A percentile compares a stretch with the other conserved stretches of the same genome.
phyloP scores from a whole-genome alignment of 2,113 vertebrate species.

The Cavia porcellus region DNA sequence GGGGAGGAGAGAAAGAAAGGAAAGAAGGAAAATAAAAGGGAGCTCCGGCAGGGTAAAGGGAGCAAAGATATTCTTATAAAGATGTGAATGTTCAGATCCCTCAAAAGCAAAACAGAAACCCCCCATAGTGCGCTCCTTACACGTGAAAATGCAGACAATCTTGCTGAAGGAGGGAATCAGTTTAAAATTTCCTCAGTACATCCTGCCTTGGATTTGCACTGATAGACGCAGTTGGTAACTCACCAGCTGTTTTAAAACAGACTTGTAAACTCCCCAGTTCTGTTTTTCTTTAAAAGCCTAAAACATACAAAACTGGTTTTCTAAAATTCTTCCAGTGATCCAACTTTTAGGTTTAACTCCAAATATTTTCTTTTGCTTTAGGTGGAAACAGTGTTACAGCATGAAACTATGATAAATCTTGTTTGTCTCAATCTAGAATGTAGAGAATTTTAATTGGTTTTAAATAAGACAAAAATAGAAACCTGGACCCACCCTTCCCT shows the following conservation, averaged over 20 bases:
- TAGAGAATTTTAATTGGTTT: conserved; percentile 63
- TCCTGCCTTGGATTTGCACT: conserved; percentile 80
- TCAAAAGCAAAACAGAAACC: conserved; percentile 59
- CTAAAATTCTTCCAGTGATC: conserved; percentile 53
- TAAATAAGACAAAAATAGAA: conserved; percentile 42
- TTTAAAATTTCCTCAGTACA: conserved; percentile 80
- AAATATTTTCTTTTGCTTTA: conserved; percentile 73
- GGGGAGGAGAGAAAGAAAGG: no score
- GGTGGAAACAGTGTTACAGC: conserved; percentile 41
- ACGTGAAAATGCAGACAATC: conserved; percentile 72
- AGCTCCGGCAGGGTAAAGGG: conserved; percentile 57
- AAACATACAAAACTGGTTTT: conserved; percentile 76
- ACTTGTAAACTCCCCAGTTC: conserved; percentile 77
- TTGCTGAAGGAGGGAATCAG: conserved; percentile 61
- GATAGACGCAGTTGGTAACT: conserved; percentile 72
- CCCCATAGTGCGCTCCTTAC: background rate
- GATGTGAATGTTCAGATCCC: conserved; percentile 59
- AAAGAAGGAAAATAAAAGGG: background rate
- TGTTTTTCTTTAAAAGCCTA: conserved; percentile 78
- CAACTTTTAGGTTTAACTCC: conserved; percentile 59
- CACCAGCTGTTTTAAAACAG: conserved; percentile 79
- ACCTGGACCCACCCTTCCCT: background rate
- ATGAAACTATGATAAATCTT: conserved; percentile 64
- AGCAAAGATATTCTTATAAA: conserved; percentile 71
- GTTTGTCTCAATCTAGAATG: conserved; percentile 65